phyloP scores from a whole-genome alignment of 2,888 invertebrate species.

The Caenorhabditis angaria region DNA sequence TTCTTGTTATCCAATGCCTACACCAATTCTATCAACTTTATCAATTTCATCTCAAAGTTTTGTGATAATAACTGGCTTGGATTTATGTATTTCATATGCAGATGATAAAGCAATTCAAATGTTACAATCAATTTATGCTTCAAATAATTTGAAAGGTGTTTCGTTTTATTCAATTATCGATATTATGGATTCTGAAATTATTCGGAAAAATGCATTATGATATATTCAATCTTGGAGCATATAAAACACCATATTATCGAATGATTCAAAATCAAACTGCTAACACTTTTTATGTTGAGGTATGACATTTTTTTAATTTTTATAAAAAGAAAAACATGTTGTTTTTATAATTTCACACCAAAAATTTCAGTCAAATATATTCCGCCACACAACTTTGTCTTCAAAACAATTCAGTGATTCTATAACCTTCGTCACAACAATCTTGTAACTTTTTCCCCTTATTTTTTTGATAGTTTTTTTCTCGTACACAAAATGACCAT shows the following conservation, averaged over 20 bases:
- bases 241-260: constrained; percentile 50
- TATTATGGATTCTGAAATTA: constrained; percentile 36
- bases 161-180: constrained; percentile 47
- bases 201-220: constrained; percentile 42
- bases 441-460: constrained; percentile 15
- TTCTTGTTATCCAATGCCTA: constrained; percentile 45
- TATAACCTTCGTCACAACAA: constrained; percentile 39
- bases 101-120: constrained; percentile 35
- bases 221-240: constrained; percentile 47
- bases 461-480: neutral
- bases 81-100: constrained; percentile 37
- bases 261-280: constrained; percentile 38
- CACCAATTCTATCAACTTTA: constrained; percentile 48
- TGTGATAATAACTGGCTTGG: constrained; percentile 44
- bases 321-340: no score
- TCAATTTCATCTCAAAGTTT: constrained; percentile 43
- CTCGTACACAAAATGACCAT: constrained; percentile 10
- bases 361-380: constrained; percentile 26
- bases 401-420: constrained; percentile 41
- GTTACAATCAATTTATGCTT: neutral
- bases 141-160: constrained; percentile 23
- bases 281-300: constrained; percentile 44
- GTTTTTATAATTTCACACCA: no score
- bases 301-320: neutral
- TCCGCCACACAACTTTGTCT: constrained; percentile 35